Evolutionary conservation across 2,797 vertebrate genomes (phyloP), one percentile per base, ranked within the genome.

Genomic region (Hylomyscus alleni): DNA sequence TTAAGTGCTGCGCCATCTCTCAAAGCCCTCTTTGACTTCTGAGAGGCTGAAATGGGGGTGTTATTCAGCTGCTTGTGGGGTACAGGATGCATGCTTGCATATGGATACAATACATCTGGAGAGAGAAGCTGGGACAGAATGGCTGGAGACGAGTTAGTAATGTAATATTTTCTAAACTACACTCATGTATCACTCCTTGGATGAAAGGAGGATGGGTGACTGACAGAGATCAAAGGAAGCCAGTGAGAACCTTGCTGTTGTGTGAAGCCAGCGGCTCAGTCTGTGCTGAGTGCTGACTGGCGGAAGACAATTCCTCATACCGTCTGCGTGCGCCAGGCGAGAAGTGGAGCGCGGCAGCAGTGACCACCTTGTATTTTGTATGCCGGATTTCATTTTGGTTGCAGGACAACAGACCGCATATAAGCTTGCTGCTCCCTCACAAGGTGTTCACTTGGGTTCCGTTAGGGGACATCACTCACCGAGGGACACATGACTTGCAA

Each of bases 181-280:
- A 17, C 19, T 10, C 54, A 13, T 54, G 11, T 69, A 69, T 91
- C 78, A 52, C 7, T 90, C 80, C 76, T 56, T 89, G 92, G 67
- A 84, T 85, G 73, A 54, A 52, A 62, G 19, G 6, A 73, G 29
- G 37, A n/a, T n/a, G n/a, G 22, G 34, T 56, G 60, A 40, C 1
- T 60, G 52, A 50, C 47, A 40, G 87, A 20, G 54, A 56, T 69
- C 11, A 69, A 84, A 87, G 12, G 91, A 94, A 87, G 26, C 37
- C 83, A 58, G 15, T 7, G 47, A 89, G 15, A 90, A 83, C 4
- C 40, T 34, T 5, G 14, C 60, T 86, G 50, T 86, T 80, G 60
- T n/a, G 60, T 19, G 34, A 93, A 94, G 34, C 47, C 31, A 73
- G 20, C 44, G 73, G n/a, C 47, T 90, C 40, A 56, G 73, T 73